A percentile compares a stretch with the other conserved stretches of the same genome.
Conservation (phyloP, 1,140 invertebrate species). For the Drosophila littoralis region DNA sequence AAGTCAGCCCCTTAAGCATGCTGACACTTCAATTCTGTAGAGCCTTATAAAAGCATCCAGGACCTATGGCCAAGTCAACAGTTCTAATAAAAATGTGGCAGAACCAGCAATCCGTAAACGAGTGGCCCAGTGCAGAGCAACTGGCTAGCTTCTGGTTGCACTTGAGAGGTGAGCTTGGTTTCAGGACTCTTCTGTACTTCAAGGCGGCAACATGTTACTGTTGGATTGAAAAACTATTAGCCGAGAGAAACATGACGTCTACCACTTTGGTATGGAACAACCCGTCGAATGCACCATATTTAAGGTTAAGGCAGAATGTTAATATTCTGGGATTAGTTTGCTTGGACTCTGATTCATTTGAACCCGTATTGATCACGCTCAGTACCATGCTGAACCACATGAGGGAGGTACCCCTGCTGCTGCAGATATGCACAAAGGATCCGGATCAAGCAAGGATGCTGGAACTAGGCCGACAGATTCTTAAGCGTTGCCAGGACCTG, state of each 20-base stretch:
- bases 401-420: constrained; percentile 31
- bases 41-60: constrained; percentile 3
- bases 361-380: not conserved
- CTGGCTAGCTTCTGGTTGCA: constrained; percentile 2
- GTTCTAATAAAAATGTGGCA: constrained; percentile 13
- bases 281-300: not conserved
- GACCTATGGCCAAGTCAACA: not conserved
- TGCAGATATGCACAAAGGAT: constrained; percentile 36
- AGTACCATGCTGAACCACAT: constrained; percentile 53
- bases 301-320: constrained; percentile 7
- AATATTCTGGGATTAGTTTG: constrained; percentile 49
- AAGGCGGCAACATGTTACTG: constrained; percentile 25
- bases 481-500: constrained; percentile 17
- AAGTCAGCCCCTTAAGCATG: constrained; percentile 22
- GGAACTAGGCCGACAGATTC: not conserved
- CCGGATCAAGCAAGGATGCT: not conserved
- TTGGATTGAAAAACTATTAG: constrained; percentile 29
- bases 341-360: constrained; percentile 1
- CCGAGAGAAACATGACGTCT: not conserved
- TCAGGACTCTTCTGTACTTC: constrained; percentile 42
- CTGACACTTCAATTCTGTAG: constrained; percentile 4
- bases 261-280: constrained; percentile 30
- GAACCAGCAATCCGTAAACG: not conserved
- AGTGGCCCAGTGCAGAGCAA: not conserved
- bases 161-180: constrained; percentile 8